Evolutionary conservation across 2,888 invertebrate genomes (phyloP).

Genomic region (Hetaerina titia): DNA sequence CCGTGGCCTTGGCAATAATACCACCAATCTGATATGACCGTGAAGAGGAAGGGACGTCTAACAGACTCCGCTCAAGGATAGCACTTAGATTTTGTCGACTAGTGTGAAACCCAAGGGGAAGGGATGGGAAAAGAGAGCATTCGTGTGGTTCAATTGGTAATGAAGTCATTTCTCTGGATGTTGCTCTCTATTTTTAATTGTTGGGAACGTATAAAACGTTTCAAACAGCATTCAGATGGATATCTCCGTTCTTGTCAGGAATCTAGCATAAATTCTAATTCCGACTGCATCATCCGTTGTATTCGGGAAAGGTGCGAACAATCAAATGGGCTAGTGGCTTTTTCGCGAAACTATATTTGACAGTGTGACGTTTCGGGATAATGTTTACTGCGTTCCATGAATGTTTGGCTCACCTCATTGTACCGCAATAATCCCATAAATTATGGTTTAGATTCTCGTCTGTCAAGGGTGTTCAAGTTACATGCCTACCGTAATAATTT

Average conservation of each 20-base stretch:
- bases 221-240: neutral
- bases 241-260: neutral
- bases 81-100: neutral
- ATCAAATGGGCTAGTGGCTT: too few species aligned
- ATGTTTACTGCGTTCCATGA: too few species aligned
- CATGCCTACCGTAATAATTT: too few species aligned
- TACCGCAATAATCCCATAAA: too few species aligned
- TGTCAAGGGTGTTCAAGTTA: too few species aligned
- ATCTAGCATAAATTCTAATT: neutral
- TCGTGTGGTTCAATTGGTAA: neutral
- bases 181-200: neutral
- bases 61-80: neutral
- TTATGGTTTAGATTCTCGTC: too few species aligned
- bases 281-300: neutral
- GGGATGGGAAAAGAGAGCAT: neutral
- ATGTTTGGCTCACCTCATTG: too few species aligned
- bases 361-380: too few species aligned
- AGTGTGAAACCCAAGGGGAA: neutral
- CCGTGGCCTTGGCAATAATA: constrained; percentile 27
- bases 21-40: neutral
- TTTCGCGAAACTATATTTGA: too few species aligned
- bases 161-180: neutral
- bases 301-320: too few species aligned
- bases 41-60: neutral
- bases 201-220: neutral